phyloP scores from a whole-genome alignment of 2,797 vertebrate genomes.

The Myripristis jacobus region DNA sequence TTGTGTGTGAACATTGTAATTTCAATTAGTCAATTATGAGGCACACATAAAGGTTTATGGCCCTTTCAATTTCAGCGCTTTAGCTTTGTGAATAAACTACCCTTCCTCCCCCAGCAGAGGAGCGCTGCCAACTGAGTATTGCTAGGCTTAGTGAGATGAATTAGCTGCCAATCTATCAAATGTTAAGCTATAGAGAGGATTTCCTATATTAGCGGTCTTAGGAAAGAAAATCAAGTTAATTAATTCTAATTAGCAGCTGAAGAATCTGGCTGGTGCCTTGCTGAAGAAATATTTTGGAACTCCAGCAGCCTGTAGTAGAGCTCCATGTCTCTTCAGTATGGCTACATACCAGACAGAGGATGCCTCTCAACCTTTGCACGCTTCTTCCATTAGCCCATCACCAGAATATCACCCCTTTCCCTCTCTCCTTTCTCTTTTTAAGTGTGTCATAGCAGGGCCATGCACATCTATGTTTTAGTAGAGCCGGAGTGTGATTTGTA shows the following conservation, averaged over 20 bases:
- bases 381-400: conserved; percentile 72
- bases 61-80: conserved; percentile 37
- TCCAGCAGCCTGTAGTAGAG: background rate
- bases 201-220: conserved; percentile 19
- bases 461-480: conserved; percentile 74
- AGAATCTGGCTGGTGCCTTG: conserved; percentile 2
- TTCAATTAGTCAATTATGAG: conserved; percentile 38
- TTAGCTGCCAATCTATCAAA: conserved; percentile 21
- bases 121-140: conserved; percentile 14
- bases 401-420: conserved; percentile 64
- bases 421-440: conserved; percentile 39
- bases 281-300: conserved; percentile 4
- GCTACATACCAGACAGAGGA: conserved; percentile 48
- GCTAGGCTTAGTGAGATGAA: conserved; percentile 14
- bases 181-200: conserved; percentile 14
- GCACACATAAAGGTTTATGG: conserved; percentile 26
- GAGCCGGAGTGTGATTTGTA: conserved; percentile 76
- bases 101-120: conserved; percentile 7
- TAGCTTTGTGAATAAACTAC: conserved; percentile 26
- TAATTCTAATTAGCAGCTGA: background rate
- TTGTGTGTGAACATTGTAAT: conserved; percentile 16
- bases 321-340: conserved; percentile 48
- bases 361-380: conserved; percentile 58
- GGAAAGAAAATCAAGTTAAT: conserved; percentile 30
- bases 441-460: conserved; percentile 58